Evolutionary conservation across 2,888 invertebrate species (phyloP).

Genomic region (Acleris literana): DNA sequence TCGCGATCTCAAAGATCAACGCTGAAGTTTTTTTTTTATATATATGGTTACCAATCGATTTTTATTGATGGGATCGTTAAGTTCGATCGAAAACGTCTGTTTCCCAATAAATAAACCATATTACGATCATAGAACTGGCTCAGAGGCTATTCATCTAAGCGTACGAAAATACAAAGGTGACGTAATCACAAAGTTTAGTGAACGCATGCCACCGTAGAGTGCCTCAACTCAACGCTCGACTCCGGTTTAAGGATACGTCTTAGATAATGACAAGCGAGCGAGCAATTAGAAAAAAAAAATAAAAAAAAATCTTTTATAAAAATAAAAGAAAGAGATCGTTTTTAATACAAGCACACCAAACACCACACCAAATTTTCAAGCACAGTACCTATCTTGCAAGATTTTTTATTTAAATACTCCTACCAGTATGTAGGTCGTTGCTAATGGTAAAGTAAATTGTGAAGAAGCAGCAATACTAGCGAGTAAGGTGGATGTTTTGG

Average conservation of each 20-base stretch:
- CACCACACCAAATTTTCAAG: too few relatives aligned
- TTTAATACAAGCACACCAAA: too few relatives aligned
- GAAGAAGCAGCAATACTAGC: not conserved
- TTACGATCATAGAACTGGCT: conserved; percentile 64
- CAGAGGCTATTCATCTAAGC: conserved; percentile 66
- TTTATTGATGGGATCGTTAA: conserved; percentile 20
- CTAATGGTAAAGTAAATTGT: too few relatives aligned
- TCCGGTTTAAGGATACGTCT: conserved; percentile 27
- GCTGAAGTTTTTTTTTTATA: not conserved
- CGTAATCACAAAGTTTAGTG: conserved; percentile 80
- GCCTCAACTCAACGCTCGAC: conserved; percentile 20
- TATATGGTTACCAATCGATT: conserved; percentile 4
- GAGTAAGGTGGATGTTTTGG: not conserved
- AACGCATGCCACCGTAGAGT: conserved; percentile 54
- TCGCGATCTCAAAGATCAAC: conserved; percentile 1
- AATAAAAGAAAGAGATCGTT: too few relatives aligned
- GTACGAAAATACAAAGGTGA: conserved; percentile 68
- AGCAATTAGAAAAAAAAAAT: not conserved
- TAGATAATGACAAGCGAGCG: not conserved
- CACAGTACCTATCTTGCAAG: too few relatives aligned
- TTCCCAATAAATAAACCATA: conserved; percentile 40
- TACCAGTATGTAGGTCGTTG: too few relatives aligned
- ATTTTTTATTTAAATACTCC: too few relatives aligned
- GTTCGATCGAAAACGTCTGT: conserved; percentile 23
- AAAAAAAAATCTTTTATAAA: too few relatives aligned